Conservation (phyloP, 2,888 invertebrate genomes). For the Meghimatium bilineatum region DNA sequence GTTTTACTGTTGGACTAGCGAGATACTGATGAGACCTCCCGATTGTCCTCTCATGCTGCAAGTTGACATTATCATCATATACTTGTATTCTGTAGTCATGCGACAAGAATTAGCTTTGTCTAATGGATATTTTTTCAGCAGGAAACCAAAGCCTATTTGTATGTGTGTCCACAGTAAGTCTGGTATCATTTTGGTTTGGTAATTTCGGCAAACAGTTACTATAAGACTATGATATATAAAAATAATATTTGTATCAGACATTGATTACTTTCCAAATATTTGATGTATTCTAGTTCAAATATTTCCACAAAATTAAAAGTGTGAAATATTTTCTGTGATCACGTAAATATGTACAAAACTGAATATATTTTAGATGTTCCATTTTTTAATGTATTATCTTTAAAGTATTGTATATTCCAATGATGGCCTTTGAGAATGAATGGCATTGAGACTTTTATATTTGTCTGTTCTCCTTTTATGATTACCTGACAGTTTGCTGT, state of each 20-base stretch:
- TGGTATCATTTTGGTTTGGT: no score
- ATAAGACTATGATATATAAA: no score
- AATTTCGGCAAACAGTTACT: no score
- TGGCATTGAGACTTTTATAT: not conserved
- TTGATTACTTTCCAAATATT: not conserved
- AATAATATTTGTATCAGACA: not conserved
- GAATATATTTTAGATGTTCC: not conserved
- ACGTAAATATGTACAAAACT: not conserved
- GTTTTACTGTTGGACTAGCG: no score
- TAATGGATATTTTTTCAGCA: not conserved
- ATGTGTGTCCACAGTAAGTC: no score
- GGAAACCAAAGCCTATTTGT: no score
- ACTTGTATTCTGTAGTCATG: no score
- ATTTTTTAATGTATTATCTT: not conserved
- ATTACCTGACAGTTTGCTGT: not conserved
- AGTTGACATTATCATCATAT: no score
- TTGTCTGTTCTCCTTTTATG: not conserved
- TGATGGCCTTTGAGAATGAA: constrained; percentile 1
- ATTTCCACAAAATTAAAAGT: not conserved
- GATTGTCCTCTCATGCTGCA: no score
- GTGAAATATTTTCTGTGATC: constrained; percentile 9
- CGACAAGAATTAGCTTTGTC: not conserved
- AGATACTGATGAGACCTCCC: no score
- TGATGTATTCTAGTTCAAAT: not conserved
- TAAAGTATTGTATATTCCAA: not conserved